Evolutionary conservation across 2,797 vertebrate genomes (phyloP).

Genomic region (Tapirus indicus): DNA sequence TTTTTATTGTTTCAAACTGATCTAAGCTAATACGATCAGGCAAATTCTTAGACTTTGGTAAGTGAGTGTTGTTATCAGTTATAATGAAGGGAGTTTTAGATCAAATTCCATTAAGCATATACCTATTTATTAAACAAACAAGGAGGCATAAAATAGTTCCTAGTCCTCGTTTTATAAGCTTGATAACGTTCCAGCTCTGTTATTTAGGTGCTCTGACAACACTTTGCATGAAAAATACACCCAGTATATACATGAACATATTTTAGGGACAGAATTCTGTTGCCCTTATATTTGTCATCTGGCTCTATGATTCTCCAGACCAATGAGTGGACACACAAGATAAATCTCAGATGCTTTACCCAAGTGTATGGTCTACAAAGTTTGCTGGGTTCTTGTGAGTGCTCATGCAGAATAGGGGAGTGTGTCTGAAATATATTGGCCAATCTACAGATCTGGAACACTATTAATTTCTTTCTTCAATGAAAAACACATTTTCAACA

Average conservation of each 20-base stretch:
- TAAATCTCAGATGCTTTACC: background rate
- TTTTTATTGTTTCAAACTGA: conserved; percentile 47
- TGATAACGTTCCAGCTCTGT: background rate
- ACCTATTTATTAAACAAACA: conserved; percentile 20
- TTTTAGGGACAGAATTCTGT: conserved; percentile 22
- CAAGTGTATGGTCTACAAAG: background rate
- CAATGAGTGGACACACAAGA: background rate
- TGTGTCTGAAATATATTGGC: background rate
- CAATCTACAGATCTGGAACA: background rate
- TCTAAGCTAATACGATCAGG: background rate
- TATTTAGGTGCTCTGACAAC: conserved; percentile 1
- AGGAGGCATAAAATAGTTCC: conserved; percentile 7
- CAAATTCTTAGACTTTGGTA: background rate
- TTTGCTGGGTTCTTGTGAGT: background rate
- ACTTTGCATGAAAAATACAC: background rate
- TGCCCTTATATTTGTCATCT: background rate
- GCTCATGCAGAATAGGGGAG: background rate
- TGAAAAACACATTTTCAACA: conserved; percentile 1
- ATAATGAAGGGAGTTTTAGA: background rate
- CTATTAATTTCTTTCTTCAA: background rate
- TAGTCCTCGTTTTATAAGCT: background rate
- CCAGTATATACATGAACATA: background rate
- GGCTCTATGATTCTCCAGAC: background rate
- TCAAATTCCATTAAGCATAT: background rate
- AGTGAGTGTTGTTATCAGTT: background rate